Evolutionary conservation across 2,888 invertebrate genomes (phyloP).

Genomic region (Hylaea fasciaria): DNA sequence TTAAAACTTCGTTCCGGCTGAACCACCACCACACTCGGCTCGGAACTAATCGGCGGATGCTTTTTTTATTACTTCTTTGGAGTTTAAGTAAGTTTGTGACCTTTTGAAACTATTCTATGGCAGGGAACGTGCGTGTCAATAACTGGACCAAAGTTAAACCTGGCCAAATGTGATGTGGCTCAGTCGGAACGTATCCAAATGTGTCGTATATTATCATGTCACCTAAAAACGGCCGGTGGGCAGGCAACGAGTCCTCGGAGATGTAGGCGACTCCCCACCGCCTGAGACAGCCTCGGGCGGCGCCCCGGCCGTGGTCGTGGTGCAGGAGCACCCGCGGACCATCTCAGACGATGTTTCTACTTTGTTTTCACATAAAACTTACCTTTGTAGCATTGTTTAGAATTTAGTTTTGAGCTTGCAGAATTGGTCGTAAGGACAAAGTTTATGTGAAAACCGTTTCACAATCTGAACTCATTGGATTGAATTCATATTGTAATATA

Average conservation of each 20-base stretch:
- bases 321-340: not conserved
- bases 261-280: slow-evolving; percentile 2
- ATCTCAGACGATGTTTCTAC: slow-evolving; percentile 4
- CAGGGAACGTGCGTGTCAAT: not conserved
- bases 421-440: not conserved
- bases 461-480: slow-evolving; percentile 6
- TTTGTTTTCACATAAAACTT: slow-evolving; percentile 6
- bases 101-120: not conserved
- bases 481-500: slow-evolving; percentile 10
- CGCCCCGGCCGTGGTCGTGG: no score
- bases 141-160: not conserved
- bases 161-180: slow-evolving; percentile 2
- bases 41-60: not conserved
- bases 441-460: slow-evolving; percentile 13
- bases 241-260: not conserved
- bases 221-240: slow-evolving; percentile 1
- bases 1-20: slow-evolving; percentile 3
- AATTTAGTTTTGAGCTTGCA: not conserved
- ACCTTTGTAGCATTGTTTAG: not conserved
- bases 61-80: no score
- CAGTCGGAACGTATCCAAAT: slow-evolving; percentile 13
- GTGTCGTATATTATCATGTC: slow-evolving; percentile 7
- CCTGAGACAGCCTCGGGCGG: not conserved
- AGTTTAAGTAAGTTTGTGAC: not conserved
- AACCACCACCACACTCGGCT: slow-evolving; percentile 15